Conservation (phyloP, 2,113 vertebrate genomes). For the Rhabdomys dilectus region DNA sequence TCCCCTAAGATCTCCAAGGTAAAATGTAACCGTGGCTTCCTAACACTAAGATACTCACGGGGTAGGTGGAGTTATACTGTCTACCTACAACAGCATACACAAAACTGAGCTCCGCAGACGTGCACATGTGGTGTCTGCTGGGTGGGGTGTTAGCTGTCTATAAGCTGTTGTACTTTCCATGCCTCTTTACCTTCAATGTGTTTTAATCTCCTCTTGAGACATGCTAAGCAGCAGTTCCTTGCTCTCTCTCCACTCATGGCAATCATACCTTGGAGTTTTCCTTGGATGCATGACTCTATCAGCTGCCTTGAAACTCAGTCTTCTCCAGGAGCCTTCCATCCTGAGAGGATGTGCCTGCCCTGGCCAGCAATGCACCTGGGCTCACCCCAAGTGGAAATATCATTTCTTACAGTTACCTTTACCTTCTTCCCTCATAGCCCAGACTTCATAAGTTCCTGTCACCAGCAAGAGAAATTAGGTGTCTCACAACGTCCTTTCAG, state of each 20-base stretch:
- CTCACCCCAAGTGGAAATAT: background rate
- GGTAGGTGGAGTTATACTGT: rapidly evolving
- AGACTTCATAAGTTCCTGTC: conserved; percentile 63
- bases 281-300: rapidly evolving
- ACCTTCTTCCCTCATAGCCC: background rate
- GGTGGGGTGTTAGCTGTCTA: too few relatives aligned
- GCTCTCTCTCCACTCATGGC: background rate
- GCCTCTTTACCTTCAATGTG: background rate
- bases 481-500: conserved; percentile 44
- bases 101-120: rapidly evolving
- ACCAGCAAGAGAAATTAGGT: conserved; percentile 70
- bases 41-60: background rate
- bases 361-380: too few relatives aligned
- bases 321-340: background rate
- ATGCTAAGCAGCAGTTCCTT: background rate
- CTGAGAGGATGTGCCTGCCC: background rate
- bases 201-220: background rate
- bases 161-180: rapidly evolving
- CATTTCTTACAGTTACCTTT: background rate
- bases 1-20: background rate
- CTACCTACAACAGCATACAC: rapidly evolving
- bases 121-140: background rate
- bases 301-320: background rate
- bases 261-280: background rate
- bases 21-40: background rate